Conservation (phyloP, 2,797 vertebrate species). For the Centroberyx gerrardi region DNA sequence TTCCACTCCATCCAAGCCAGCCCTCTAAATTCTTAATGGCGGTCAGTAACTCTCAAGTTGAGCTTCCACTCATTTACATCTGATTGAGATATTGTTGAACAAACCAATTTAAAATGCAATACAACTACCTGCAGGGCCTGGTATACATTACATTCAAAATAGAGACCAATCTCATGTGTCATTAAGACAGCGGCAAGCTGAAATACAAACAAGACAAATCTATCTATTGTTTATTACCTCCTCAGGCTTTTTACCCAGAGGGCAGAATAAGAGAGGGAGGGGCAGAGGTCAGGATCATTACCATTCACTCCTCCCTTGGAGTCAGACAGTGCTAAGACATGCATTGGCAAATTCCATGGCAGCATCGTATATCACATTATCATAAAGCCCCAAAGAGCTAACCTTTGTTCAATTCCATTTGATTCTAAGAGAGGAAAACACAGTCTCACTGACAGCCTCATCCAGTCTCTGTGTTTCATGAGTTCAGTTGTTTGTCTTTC, state of each 20-base stretch:
- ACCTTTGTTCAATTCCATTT: slow-evolving; percentile 85
- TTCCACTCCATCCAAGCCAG: slow-evolving; percentile 86
- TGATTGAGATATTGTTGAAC: slow-evolving; percentile 74
- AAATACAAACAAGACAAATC: slow-evolving; percentile 83
- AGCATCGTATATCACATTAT: slow-evolving; percentile 83
- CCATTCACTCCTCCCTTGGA: slow-evolving; percentile 80
- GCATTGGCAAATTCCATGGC: slow-evolving; percentile 83
- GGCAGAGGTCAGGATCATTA: slow-evolving; percentile 84
- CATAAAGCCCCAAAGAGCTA: slow-evolving; percentile 84
- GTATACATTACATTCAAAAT: slow-evolving; percentile 74
- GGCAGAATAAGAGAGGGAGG: slow-evolving; percentile 79
- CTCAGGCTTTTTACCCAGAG: slow-evolving; percentile 82
- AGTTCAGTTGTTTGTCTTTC: slow-evolving; percentile 85
- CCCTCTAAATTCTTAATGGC: slow-evolving; percentile 96
- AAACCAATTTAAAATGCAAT: slow-evolving; percentile 77
- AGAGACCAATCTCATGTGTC: slow-evolving; percentile 69
- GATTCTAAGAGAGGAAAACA: slow-evolving; percentile 77
- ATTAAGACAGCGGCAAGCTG: slow-evolving; percentile 71
- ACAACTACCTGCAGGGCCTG: slow-evolving; percentile 69
- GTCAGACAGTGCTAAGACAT: slow-evolving; percentile 83
- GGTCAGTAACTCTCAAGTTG: slow-evolving; percentile 78
- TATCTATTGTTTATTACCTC: slow-evolving; percentile 86
- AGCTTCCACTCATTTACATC: slow-evolving; percentile 76
- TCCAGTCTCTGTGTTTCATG: slow-evolving; percentile 72
- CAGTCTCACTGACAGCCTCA: slow-evolving; percentile 73